phyloP scores from a whole-genome alignment of 2,888 invertebrate genomes.

The Leptinotarsa peninsularis region DNA sequence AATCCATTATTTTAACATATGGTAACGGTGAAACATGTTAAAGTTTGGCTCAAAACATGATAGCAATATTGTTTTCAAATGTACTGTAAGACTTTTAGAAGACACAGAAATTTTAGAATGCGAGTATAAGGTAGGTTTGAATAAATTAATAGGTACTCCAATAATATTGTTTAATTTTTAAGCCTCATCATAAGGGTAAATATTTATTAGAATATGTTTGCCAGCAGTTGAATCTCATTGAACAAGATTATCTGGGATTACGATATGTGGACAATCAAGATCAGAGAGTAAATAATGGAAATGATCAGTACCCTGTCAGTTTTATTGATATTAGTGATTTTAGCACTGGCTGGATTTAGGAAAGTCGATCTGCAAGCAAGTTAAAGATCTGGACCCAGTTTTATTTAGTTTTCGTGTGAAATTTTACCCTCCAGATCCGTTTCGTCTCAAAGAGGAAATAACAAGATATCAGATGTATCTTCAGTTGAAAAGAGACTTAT shows the following conservation, averaged over 20 bases:
- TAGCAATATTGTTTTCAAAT: slow-evolving; percentile 83
- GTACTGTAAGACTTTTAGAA: slow-evolving; percentile 89
- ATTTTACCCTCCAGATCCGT: slow-evolving; percentile 96
- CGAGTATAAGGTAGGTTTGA: slow-evolving; percentile 82
- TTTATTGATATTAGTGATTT: slow-evolving; percentile 60
- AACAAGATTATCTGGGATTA: slow-evolving; percentile 94
- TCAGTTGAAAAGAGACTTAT: slow-evolving; percentile 92
- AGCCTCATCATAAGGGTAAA: slow-evolving; percentile 91
- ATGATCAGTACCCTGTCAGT: slow-evolving; percentile 12
- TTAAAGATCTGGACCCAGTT: slow-evolving; percentile 92
- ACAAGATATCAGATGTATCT: slow-evolving; percentile 95
- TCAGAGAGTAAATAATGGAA: slow-evolving; percentile 77
- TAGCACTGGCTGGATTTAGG: slow-evolving; percentile 96
- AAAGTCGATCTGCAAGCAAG: slow-evolving; percentile 90
- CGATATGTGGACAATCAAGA: slow-evolving; percentile 90
- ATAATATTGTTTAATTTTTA: slow-evolving; percentile 59
- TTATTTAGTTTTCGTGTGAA: slow-evolving; percentile 96
- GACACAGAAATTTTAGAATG: slow-evolving; percentile 93
- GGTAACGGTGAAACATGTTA: slow-evolving; percentile 56
- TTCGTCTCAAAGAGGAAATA: slow-evolving; percentile 91
- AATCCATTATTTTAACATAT: background rate
- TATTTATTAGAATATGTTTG: slow-evolving; percentile 91
- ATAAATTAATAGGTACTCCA: slow-evolving; percentile 32
- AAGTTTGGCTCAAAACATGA: slow-evolving; percentile 75
- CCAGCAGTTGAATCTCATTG: slow-evolving; percentile 88